Conservation (phyloP, 2,888 invertebrate species). For the Melinaea marsaeus region DNA sequence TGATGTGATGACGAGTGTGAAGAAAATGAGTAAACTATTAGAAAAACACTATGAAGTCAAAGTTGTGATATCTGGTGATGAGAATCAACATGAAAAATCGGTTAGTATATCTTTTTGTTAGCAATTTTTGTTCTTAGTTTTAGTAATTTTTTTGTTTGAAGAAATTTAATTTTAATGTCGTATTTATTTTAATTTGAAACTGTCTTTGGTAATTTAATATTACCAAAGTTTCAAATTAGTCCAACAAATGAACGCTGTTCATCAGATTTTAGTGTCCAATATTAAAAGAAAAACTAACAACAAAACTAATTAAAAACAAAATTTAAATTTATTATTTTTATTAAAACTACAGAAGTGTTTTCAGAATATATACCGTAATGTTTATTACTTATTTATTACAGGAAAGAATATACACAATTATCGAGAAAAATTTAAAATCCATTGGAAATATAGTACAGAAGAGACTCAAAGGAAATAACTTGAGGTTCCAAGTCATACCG, state of each 20-base stretch:
- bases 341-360: neutral
- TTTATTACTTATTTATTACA: slow-evolving; percentile 42
- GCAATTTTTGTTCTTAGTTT: slow-evolving; percentile 6
- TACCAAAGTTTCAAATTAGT: too few relatives aligned
- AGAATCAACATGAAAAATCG: slow-evolving; percentile 44
- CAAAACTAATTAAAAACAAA: too few relatives aligned
- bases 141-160: neutral
- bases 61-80: slow-evolving; percentile 75
- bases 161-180: too few relatives aligned
- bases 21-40: slow-evolving; percentile 82
- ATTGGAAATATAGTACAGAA: slow-evolving; percentile 80
- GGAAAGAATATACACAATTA: slow-evolving; percentile 77
- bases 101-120: slow-evolving; percentile 39
- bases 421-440: slow-evolving; percentile 74
- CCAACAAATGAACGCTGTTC: too few relatives aligned
- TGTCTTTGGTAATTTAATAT: too few relatives aligned
- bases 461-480: slow-evolving; percentile 76
- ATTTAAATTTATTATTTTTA: neutral
- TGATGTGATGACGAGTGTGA: slow-evolving; percentile 81
- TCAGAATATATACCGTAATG: neutral
- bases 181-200: slow-evolving; percentile 30
- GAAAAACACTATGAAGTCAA: slow-evolving; percentile 82
- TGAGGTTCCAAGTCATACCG: slow-evolving; percentile 81
- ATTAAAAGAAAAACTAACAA: too few relatives aligned
- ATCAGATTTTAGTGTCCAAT: too few relatives aligned